phyloP scores from a whole-genome alignment of 2,797 vertebrate genomes.

The Sphenopsis melanotis region DNA sequence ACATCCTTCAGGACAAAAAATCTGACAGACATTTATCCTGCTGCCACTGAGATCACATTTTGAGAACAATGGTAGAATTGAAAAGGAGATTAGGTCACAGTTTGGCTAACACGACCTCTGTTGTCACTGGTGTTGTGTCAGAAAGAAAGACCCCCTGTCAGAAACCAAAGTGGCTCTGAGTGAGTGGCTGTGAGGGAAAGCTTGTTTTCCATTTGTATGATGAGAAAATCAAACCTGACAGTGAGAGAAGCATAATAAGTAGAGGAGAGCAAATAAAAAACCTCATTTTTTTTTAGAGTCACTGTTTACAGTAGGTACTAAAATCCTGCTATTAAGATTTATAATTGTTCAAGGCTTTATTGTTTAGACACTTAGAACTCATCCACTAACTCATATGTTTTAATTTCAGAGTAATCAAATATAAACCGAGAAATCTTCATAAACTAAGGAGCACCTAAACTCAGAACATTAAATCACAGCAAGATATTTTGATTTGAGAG shows the following conservation, averaged over 20 bases:
- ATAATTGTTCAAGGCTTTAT: neutral
- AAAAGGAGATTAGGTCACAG: neutral
- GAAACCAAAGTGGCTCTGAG: neutral
- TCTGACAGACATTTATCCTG: neutral
- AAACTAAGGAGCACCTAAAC: neutral
- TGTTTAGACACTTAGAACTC: neutral
- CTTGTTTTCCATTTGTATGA: neutral
- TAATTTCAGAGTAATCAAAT: neutral
- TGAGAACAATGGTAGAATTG: conserved; percentile 16
- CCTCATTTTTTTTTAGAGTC: neutral
- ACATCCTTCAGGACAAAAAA: neutral
- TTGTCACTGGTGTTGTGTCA: neutral
- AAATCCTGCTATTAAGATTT: neutral
- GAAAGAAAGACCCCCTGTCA: conserved; percentile 20
- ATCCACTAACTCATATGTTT: neutral
- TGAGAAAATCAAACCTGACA: neutral
- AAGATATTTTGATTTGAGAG: neutral
- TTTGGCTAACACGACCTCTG: neutral
- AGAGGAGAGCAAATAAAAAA: neutral
- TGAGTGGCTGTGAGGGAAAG: neutral
- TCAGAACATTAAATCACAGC: neutral
- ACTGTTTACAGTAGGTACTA: neutral
- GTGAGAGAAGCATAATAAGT: neutral
- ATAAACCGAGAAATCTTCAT: neutral
- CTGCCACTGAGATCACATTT: conserved; percentile 16